Evolutionary conservation across 1,140 invertebrate genomes (phyloP), one percentile per base, ranked within the genome.

Genomic region (Pachypeltis micranthus): DNA sequence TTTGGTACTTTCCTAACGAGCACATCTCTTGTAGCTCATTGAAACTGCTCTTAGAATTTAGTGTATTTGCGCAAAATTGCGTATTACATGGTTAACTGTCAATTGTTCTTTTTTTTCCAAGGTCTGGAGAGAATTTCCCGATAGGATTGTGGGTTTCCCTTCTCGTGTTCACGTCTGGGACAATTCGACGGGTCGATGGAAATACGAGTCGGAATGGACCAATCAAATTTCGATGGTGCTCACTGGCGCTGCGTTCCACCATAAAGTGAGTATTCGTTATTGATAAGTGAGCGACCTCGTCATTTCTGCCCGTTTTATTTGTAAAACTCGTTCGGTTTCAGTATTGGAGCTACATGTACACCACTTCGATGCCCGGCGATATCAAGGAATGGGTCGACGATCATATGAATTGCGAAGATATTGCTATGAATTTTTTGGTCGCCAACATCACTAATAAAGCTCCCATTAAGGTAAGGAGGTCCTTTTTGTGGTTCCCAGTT

Each of bases 371-470:
- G 84, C 88, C 90, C 1, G 78, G 80, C 0, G 83, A 87, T 67
- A 86, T 92, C 21, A 83, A 86, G 59, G 77, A 84, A 47, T 93
- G 87, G 87, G 91, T 95, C 0, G 91, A 95, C 70, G 82, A 87
- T 19, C 85, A 90, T 69, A 94, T 94, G 87, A 96, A 96, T 74
- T 95, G 92, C 72, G 92, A 95, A 76, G 92, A 95, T 70, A 93
- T 95, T 68, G 91, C 91, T 0, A 94, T 95, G 89, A 95, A 95
- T 74, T 95, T 95, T 76, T 78, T 95, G 1, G 86, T 95, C 12
- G 85, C 91, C 1, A 93, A 94, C 72, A 75, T 88, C n/a, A 94
- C 91, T 1, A 86, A 88, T 65, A 95, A 96, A 79, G 85, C 92
- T 21, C 93, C 93, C 0, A 93, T 97, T 54, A 96, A 97, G 79